A percentile compares a stretch with the other conserved stretches of the same genome.
These are phyloP conservation scores for Galeopsomyia nigrocyanea DNA, from an alignment of 2,888 invertebrate species.

Conservation along the genomic window DNA sequence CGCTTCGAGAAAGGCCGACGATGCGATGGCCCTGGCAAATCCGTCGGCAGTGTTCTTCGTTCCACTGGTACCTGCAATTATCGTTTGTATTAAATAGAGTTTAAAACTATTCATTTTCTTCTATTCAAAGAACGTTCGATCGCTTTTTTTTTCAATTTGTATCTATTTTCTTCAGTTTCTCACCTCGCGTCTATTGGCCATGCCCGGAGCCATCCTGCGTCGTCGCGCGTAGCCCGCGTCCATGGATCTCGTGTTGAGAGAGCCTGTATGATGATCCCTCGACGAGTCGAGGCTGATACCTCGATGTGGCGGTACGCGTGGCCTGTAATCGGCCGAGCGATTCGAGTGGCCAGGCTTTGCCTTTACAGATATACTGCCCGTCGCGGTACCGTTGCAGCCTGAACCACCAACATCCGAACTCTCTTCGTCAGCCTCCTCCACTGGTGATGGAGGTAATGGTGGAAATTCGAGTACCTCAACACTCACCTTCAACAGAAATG, in stretches of 20 bases:
- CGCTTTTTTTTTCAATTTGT: no score
- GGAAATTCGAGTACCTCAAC: slow-evolving; percentile 82
- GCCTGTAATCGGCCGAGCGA: slow-evolving; percentile 68
- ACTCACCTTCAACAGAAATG: slow-evolving; percentile 58
- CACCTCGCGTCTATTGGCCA: slow-evolving; percentile 67
- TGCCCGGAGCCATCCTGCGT: slow-evolving; percentile 59
- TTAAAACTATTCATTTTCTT: no score
- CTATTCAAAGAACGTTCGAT: no score
- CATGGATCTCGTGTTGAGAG: slow-evolving; percentile 88
- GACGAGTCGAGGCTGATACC: slow-evolving; percentile 67
- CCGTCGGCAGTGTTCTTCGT: slow-evolving; percentile 81
- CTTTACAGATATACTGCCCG: slow-evolving; percentile 50
- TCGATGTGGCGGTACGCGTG: slow-evolving; percentile 83
- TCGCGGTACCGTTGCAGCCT: slow-evolving; percentile 71
- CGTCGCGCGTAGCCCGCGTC: slow-evolving; percentile 79
- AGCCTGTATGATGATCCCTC: slow-evolving; percentile 70
- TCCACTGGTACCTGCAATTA: slow-evolving; percentile 70
- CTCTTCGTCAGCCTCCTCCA: slow-evolving; percentile 83
- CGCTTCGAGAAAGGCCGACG: slow-evolving; percentile 68
- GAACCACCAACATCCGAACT: slow-evolving; percentile 75
- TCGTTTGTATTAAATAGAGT: no score
- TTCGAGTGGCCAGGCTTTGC: slow-evolving; percentile 58
- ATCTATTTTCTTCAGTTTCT: slow-evolving; percentile 5
- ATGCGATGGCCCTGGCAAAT: slow-evolving; percentile 73
- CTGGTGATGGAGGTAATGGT: slow-evolving; percentile 86